These are phyloP conservation scores for Apostichopus californicus DNA, from an alignment of 35 echinoderm and acorn worm genomes.

Conservation along the genomic window DNA sequence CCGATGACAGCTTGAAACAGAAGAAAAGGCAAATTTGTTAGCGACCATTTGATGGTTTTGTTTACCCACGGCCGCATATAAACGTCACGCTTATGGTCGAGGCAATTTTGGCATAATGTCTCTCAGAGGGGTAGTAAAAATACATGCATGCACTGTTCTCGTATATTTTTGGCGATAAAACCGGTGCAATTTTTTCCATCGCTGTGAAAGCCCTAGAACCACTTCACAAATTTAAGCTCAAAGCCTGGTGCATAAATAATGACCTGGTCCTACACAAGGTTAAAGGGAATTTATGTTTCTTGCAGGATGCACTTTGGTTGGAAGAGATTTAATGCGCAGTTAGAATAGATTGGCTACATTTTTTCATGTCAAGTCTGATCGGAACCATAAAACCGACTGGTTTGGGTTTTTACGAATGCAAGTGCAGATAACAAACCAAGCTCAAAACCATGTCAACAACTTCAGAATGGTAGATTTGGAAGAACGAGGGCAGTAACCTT, in stretches of 20 bases:
- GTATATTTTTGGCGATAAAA: neutral
- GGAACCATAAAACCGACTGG: too few species aligned
- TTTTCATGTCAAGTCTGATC: too few species aligned
- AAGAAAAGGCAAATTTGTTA: slow-evolving; percentile 22
- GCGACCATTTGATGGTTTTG: slow-evolving; percentile 40
- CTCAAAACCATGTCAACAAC: too few species aligned
- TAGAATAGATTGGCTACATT: too few species aligned
- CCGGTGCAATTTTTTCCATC: neutral
- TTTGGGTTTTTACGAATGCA: too few species aligned
- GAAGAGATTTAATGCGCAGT: too few species aligned
- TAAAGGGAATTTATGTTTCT: too few species aligned
- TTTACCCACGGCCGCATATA: slow-evolving; percentile 35
- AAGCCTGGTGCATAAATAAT: neutral
- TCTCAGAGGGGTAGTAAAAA: neutral
- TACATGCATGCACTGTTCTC: neutral
- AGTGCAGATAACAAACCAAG: too few species aligned
- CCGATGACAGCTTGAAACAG: slow-evolving; percentile 1
- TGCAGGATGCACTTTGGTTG: too few species aligned
- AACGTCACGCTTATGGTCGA: slow-evolving; percentile 26
- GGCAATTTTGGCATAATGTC: neutral
- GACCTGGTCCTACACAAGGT: too few species aligned
- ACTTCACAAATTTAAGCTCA: neutral
- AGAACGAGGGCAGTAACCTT: too few species aligned
- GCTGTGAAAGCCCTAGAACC: neutral
- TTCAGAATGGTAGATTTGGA: too few species aligned